phyloP scores from a whole-genome alignment of 2,888 invertebrate species.

The Rhyacophila evoluta region DNA sequence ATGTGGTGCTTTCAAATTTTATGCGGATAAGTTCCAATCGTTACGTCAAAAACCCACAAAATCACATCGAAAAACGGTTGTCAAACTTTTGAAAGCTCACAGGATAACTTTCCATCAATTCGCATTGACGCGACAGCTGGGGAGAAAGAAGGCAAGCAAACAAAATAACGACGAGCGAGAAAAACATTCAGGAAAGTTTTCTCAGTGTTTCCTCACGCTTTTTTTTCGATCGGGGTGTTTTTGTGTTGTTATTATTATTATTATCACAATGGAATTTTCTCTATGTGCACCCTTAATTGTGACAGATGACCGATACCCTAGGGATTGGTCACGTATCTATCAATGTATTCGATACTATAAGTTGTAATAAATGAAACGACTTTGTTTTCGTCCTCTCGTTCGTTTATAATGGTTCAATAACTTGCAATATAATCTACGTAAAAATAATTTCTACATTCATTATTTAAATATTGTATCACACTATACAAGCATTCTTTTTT shows the following conservation, averaged over 20 bases:
- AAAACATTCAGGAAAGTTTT: not conserved
- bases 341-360: not conserved
- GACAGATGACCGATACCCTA: slow-evolving; percentile 46
- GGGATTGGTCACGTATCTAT: slow-evolving; percentile 19
- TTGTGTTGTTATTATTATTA: not conserved
- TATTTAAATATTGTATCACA: too few species aligned
- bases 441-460: too few species aligned
- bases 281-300: slow-evolving; percentile 36
- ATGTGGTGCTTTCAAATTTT: not conserved
- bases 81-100: not conserved
- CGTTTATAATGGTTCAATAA: too few species aligned
- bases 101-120: slow-evolving; percentile 7
- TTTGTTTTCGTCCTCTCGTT: too few species aligned
- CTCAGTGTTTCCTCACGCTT: not conserved
- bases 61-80: not conserved
- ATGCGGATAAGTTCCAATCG: not conserved
- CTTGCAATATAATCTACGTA: too few species aligned
- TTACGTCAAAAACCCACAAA: not conserved
- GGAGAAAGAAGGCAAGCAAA: not conserved
- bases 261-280: not conserved
- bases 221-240: not conserved
- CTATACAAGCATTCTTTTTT: too few species aligned
- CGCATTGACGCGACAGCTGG: slow-evolving; percentile 7
- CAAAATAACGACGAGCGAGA: not conserved
- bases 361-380: too few species aligned